phyloP scores from a whole-genome alignment of 2,797 vertebrate genomes.

The Cyclopterus lumpus region DNA sequence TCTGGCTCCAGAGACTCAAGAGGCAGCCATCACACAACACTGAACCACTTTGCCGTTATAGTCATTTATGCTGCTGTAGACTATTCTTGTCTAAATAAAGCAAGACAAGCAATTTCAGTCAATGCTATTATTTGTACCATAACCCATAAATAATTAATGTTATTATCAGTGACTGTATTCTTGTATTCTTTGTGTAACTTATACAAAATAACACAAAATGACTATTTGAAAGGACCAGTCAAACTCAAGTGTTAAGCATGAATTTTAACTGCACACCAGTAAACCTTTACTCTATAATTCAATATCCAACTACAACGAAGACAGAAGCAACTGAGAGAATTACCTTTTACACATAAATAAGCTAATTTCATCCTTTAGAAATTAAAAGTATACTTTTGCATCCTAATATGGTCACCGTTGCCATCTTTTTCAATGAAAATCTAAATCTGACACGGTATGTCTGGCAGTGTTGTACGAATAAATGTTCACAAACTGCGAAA shows the following conservation, averaged over 20 bases:
- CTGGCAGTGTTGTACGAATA: background rate
- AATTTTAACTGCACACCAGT: background rate
- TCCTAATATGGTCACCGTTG: background rate
- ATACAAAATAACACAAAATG: background rate
- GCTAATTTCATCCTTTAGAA: background rate
- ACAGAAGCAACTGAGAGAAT: background rate
- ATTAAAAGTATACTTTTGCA: background rate
- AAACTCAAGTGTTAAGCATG: background rate
- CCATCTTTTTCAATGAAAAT: background rate
- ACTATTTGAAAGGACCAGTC: background rate
- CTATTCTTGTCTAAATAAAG: background rate
- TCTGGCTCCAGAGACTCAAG: constrained; percentile 61
- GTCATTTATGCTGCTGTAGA: background rate
- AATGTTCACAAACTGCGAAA: background rate
- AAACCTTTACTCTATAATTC: background rate
- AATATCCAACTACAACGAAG: background rate
- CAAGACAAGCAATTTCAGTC: background rate
- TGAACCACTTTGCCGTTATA: background rate
- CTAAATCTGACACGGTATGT: background rate
- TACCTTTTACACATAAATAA: background rate
- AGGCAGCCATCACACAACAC: constrained; percentile 26
- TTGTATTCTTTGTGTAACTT: background rate
- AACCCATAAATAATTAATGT: background rate
- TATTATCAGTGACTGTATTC: background rate
- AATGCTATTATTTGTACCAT: background rate